Evolutionary conservation across 2,888 invertebrate species (phyloP).

Genomic region (Lissonota sp.): DNA sequence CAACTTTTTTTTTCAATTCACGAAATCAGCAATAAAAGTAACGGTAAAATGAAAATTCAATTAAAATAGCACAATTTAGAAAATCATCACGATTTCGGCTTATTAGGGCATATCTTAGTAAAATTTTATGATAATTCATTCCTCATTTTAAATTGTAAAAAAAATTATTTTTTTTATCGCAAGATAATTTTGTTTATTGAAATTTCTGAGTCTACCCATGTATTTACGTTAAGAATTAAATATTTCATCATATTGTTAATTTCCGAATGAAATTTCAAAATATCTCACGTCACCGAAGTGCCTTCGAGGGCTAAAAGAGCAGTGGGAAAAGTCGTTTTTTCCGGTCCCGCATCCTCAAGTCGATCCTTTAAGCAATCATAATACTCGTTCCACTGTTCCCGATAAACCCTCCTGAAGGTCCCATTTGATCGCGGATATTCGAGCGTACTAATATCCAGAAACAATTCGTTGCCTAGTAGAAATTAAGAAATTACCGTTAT

Average conservation of each 20-base stretch:
- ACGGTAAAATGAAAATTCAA: background rate
- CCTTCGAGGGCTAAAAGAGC: conserved; percentile 84
- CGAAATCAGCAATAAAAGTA: no score
- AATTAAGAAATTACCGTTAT: conserved; percentile 32
- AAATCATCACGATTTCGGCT: background rate
- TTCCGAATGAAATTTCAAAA: background rate
- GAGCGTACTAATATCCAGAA: conserved; percentile 74
- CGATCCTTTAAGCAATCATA: conserved; percentile 84
- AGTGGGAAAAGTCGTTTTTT: conserved; percentile 81
- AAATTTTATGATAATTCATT: background rate
- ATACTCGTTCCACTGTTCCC: conserved; percentile 85
- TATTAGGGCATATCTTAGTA: background rate
- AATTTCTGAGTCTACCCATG: no score
- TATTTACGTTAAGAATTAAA: background rate
- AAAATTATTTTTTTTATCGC: background rate
- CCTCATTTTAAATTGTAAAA: background rate
- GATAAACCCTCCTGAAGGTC: conserved; percentile 80
- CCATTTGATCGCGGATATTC: conserved; percentile 84
- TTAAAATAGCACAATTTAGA: background rate
- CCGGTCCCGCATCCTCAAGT: conserved; percentile 78
- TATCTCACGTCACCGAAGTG: conserved; percentile 81
- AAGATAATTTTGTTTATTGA: no score
- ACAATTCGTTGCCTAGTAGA: conserved; percentile 63
- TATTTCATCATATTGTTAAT: background rate
- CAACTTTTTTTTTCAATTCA: no score